Evolutionary conservation across 92 coral and sea anemone genomes (phyloP).

Genomic region (Blastomussa wellsi): DNA sequence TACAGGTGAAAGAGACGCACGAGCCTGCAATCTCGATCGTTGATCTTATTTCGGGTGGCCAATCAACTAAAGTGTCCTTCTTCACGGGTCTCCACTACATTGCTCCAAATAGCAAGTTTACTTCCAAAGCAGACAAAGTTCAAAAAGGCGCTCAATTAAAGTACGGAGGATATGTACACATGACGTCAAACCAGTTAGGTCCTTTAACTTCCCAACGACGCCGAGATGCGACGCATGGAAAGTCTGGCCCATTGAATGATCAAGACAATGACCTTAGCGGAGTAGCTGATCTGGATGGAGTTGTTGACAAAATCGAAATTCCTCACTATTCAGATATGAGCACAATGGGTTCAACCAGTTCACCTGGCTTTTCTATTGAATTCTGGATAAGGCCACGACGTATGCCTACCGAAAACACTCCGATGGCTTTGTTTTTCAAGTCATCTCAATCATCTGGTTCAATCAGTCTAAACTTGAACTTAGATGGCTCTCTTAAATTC

Average conservation of each 20-base stretch:
- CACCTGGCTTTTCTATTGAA: slow-evolving; percentile 22
- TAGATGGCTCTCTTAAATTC: slow-evolving; percentile 10
- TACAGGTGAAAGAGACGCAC: background rate
- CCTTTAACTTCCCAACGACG: background rate
- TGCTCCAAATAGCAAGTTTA: slow-evolving; percentile 16
- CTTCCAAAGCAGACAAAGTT: background rate
- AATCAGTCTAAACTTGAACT: slow-evolving; percentile 4
- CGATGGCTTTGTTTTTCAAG: slow-evolving; percentile 15
- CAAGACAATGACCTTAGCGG: background rate
- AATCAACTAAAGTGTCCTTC: background rate
- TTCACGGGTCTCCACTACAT: slow-evolving; percentile 17
- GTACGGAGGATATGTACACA: background rate
- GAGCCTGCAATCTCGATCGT: slow-evolving; percentile 8
- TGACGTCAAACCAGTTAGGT: background rate
- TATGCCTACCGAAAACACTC: background rate
- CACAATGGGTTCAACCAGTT: background rate
- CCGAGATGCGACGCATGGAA: background rate
- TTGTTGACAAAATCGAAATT: slow-evolving; percentile 20
- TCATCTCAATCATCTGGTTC: slow-evolving; percentile 11
- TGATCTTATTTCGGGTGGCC: background rate
- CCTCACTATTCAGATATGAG: slow-evolving; percentile 8
- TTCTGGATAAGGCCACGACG: slow-evolving; percentile 15
- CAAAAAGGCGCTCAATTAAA: slow-evolving; percentile 2
- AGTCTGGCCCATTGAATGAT: background rate
- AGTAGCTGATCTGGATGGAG: slow-evolving; percentile 30